Conservation (phyloP, 2,888 invertebrate genomes). For the Diogma glabrata region DNA sequence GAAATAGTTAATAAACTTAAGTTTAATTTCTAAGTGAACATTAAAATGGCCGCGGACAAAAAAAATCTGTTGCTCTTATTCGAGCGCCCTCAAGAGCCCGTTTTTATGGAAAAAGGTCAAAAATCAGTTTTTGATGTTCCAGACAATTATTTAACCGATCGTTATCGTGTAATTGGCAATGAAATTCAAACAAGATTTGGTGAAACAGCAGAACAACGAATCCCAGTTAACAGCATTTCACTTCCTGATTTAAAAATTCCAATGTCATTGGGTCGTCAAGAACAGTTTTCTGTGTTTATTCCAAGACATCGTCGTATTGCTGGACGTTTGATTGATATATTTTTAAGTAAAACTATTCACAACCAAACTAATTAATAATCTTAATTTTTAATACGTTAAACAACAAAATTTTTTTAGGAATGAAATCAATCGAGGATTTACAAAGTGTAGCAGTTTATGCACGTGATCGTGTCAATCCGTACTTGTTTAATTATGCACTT, state of each 20-base stretch:
- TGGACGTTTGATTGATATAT: slow-evolving; percentile 52
- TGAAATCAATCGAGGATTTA: slow-evolving; percentile 59
- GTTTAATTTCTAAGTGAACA: too few relatives aligned
- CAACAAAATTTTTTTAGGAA: slow-evolving; percentile 42
- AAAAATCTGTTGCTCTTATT: slow-evolving; percentile 53
- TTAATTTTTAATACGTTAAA: not conserved
- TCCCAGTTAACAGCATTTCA: slow-evolving; percentile 48
- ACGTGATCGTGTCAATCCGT: slow-evolving; percentile 63
- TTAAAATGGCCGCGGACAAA: slow-evolving; percentile 31
- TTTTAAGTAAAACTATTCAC: slow-evolving; percentile 43
- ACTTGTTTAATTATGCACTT: slow-evolving; percentile 66
- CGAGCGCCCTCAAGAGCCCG: slow-evolving; percentile 65
- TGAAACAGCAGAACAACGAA: slow-evolving; percentile 37
- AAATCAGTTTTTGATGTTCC: slow-evolving; percentile 51
- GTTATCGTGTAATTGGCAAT: slow-evolving; percentile 39
- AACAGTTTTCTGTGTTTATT: slow-evolving; percentile 60
- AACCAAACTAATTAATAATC: not conserved
- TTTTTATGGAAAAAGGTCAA: slow-evolving; percentile 63
- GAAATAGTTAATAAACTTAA: not conserved
- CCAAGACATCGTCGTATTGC: slow-evolving; percentile 56
- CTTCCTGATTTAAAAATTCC: slow-evolving; percentile 52
- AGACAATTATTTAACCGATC: slow-evolving; percentile 44
- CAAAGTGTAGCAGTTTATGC: slow-evolving; percentile 53
- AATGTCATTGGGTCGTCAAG: slow-evolving; percentile 48
- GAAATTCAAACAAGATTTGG: slow-evolving; percentile 48